Evolutionary conservation across 2,797 vertebrate species (phyloP).

Genomic region (Eidolon dupreanum): DNA sequence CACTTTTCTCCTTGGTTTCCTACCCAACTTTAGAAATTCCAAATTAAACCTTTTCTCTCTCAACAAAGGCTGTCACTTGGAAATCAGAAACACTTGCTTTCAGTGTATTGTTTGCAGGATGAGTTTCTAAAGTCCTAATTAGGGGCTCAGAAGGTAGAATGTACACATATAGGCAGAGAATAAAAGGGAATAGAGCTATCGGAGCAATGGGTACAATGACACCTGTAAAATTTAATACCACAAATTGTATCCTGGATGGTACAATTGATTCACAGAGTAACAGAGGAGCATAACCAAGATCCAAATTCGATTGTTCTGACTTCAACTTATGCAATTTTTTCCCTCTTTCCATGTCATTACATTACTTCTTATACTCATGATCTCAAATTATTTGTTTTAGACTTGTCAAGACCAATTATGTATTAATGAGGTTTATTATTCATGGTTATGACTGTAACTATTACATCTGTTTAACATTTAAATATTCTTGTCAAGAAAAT

Average conservation of each 20-base stretch:
- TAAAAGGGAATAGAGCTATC: not conserved
- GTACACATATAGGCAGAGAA: not conserved
- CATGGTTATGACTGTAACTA: not conserved
- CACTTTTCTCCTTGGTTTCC: not conserved
- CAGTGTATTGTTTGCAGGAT: not conserved
- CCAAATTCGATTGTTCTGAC: not conserved
- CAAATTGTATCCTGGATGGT: not conserved
- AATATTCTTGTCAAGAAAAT: not conserved
- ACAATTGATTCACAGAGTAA: not conserved
- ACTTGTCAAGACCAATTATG: not conserved
- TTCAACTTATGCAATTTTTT: not conserved
- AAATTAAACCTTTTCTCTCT: not conserved
- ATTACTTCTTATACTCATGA: not conserved
- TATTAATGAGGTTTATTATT: not conserved
- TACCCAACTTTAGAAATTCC: not conserved
- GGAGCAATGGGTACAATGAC: not conserved
- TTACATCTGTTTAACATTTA: not conserved
- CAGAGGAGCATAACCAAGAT: not conserved
- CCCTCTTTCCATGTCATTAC: not conserved
- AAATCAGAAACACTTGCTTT: slow-evolving; percentile 14
- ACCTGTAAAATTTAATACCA: not conserved
- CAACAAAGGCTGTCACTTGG: not conserved
- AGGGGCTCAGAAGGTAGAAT: not conserved
- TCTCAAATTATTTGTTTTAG: not conserved
- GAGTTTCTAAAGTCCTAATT: not conserved